Conservation (phyloP, 2,113 vertebrate genomes). For the Nycticebus coucang region DNA sequence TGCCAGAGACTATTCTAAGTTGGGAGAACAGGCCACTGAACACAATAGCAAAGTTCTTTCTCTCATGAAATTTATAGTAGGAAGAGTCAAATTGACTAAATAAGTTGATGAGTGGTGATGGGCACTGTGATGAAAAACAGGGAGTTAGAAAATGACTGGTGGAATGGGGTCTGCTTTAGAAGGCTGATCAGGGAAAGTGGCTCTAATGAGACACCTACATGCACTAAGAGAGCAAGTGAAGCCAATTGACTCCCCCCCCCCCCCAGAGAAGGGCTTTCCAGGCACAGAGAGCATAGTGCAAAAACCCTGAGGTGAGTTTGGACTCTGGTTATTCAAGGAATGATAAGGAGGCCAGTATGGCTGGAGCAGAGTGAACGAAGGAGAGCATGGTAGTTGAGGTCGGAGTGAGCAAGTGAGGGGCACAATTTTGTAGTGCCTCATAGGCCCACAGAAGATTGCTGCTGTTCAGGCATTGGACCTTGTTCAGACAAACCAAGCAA, state of each 20-base stretch:
- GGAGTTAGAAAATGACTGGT: background rate
- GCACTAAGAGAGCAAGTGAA: background rate
- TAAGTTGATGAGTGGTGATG: background rate
- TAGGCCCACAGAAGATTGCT: background rate
- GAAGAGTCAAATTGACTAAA: background rate
- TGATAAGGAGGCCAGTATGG: background rate
- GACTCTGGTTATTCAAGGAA: background rate
- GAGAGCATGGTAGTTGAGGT: background rate
- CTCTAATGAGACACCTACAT: background rate
- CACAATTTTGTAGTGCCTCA: background rate
- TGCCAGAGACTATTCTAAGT: background rate
- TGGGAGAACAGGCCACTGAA: background rate
- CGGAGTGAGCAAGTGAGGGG: background rate
- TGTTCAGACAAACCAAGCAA: background rate
- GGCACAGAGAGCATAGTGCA: background rate
- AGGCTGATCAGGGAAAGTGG: background rate
- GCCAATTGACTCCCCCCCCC: no score
- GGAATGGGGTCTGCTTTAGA: background rate
- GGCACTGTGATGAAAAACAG: background rate
- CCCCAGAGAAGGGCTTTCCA: background rate
- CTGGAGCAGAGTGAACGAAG: background rate
- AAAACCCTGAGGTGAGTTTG: background rate
- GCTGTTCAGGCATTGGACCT: background rate
- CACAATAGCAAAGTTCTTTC: background rate
- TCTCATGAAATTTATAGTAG: background rate